These are phyloP conservation scores for Chloroclysta siterata DNA, from an alignment of 2,888 invertebrate species.

Conservation along the genomic window DNA sequence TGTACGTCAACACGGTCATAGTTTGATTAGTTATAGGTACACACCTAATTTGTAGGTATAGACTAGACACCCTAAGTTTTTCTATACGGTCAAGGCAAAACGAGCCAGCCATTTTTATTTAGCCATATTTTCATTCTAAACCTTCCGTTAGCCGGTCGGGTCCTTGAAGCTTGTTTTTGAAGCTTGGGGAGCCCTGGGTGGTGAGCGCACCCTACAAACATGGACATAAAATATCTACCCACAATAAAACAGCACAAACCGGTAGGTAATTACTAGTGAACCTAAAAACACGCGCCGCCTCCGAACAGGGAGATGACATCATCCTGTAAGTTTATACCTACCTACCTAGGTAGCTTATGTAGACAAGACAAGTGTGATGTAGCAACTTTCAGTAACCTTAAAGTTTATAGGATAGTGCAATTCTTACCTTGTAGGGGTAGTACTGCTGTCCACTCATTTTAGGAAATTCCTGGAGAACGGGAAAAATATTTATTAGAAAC, in stretches of 20 bases:
- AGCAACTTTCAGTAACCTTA: background rate
- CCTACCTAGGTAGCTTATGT: no score
- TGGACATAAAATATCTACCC: conserved; percentile 1
- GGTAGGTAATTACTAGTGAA: conserved; percentile 8
- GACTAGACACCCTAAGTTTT: no score
- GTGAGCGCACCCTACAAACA: background rate
- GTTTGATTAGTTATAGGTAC: no score
- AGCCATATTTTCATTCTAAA: conserved; percentile 34
- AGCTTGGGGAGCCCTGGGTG: conserved; percentile 30
- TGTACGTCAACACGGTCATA: no score
- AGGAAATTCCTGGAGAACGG: conserved; percentile 72
- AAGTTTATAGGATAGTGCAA: background rate
- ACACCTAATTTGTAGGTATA: no score
- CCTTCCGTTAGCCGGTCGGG: conserved; percentile 35
- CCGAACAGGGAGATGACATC: conserved; percentile 72
- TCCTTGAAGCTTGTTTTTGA: conserved; percentile 41
- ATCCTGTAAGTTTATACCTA: conserved; percentile 67
- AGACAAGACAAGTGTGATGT: background rate
- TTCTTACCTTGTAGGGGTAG: conserved; percentile 93
- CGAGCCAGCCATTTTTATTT: background rate
- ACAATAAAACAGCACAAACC: conserved; percentile 1
- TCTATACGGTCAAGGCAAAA: background rate
- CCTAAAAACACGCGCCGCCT: conserved; percentile 46
- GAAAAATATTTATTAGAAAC: conserved; percentile 54
- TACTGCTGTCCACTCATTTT: conserved; percentile 92